These are phyloP conservation scores for Oncorhynchus masou DNA, from an alignment of 2,113 vertebrate genomes.

Conservation along the genomic window DNA sequence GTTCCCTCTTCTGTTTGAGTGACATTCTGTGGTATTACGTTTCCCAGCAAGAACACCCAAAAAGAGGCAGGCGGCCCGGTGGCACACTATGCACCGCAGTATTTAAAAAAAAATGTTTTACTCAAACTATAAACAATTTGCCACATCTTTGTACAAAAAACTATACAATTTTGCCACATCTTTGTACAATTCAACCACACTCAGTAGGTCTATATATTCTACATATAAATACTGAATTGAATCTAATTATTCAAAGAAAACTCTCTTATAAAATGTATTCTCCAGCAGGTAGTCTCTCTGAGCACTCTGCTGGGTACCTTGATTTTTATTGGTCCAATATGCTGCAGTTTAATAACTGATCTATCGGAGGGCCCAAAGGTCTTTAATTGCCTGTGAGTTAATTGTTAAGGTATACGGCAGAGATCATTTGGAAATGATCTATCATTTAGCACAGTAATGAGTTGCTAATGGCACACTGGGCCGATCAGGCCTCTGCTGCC, in stretches of 20 bases:
- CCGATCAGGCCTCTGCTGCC: constrained; percentile 50
- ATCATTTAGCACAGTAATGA: constrained; percentile 76
- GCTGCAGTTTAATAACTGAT: constrained; percentile 65
- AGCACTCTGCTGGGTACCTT: constrained; percentile 1
- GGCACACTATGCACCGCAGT: too few species aligned
- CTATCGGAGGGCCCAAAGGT: constrained; percentile 64
- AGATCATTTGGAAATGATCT: constrained; percentile 76
- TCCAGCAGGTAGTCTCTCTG: constrained; percentile 44
- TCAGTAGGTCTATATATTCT: too few species aligned
- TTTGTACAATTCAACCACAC: too few species aligned
- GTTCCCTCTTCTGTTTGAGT: too few species aligned
- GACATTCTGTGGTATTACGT: too few species aligned
- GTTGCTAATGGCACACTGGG: constrained; percentile 68
- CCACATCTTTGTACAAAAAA: too few species aligned
- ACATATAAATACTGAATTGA: neutral
- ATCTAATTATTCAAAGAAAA: neutral
- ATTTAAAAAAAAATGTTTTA: too few species aligned
- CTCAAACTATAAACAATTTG: too few species aligned
- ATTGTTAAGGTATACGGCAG: constrained; percentile 71
- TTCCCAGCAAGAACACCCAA: too few species aligned
- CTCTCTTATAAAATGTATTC: constrained; percentile 40
- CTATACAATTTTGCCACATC: too few species aligned
- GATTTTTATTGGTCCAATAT: constrained; percentile 69
- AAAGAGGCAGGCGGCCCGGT: too few species aligned
- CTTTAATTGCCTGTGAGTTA: constrained; percentile 73